Evolutionary conservation across 1,140 invertebrate genomes (phyloP), one percentile per base, ranked within the genome.

Genomic region (Drosophila rufa): DNA sequence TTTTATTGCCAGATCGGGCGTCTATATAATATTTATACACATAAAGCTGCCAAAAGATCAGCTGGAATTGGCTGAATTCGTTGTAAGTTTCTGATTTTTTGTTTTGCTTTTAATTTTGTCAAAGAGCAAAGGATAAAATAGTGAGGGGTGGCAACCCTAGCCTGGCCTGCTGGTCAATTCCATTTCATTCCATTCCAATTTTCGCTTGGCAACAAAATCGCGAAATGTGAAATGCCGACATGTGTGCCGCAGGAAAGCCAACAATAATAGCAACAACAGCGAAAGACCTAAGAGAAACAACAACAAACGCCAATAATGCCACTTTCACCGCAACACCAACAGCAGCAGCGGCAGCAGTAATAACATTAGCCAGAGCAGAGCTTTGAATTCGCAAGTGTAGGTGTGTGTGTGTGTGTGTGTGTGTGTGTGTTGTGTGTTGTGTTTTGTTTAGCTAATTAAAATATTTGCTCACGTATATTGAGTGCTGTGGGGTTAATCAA

Each of bases 191-290:
- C 53, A 40, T 40, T 15, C 48, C 61, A 40, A 42, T 51, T 50
- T 53, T 55, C 36, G 53, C 74, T 58, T 76, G 74, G 71, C 67
- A 66, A 75, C 60, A 70, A 62, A 62, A 68, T 70, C 62, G 62
- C 51, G 51, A 56, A 36, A 61, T 55, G 17, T 38, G 51, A 55
- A 55, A 43, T 25, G 36, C 59, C 66, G 36, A 33, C 55, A 58
- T 57, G 36, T 67, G 57, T 60, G 64, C 55, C 59, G 17, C 25
- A 47, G 42, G 38, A 62, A 53, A 45, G 57, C 25, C 38, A 67
- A 43, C 38, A 42, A 42, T n/a, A 56, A 40, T 14, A 43, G 25
- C 15, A 58, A 53, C 65, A 30, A 25, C 25, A 69, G 33, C 40
- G 40, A 66, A 60, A 69, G 27, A 42, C 19, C 17, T 8, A 40